Evolutionary conservation across 2,888 invertebrate species (phyloP).

Genomic region (Amblyjoppa fuscipennis): DNA sequence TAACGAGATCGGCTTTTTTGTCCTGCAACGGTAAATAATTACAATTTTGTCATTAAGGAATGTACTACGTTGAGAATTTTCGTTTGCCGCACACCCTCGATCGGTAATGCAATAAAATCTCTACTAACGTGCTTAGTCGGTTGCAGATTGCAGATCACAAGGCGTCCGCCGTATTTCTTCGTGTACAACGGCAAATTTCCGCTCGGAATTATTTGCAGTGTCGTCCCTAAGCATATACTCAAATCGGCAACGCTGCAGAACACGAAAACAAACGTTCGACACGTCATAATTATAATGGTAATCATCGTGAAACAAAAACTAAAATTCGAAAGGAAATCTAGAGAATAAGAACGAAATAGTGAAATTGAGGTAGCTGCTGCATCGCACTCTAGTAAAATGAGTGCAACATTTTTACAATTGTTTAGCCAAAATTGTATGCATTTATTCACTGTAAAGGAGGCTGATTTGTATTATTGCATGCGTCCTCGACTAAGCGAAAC

Average conservation of each 20-base stretch:
- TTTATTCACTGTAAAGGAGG: too few species aligned
- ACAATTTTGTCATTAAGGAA: background rate
- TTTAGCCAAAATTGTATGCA: too few species aligned
- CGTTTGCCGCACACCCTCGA: background rate
- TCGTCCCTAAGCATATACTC: constrained; percentile 98
- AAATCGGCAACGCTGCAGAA: constrained; percentile 94
- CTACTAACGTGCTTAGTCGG: constrained; percentile 97
- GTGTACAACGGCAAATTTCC: constrained; percentile 96
- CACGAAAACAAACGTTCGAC: background rate
- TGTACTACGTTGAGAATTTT: background rate
- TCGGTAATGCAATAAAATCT: constrained; percentile 3
- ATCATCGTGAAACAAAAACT: too few species aligned
- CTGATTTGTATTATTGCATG: too few species aligned
- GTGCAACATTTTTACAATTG: too few species aligned
- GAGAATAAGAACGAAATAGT: too few species aligned
- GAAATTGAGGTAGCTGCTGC: too few species aligned
- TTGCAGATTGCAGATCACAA: constrained; percentile 98
- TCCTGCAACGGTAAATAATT: constrained; percentile 88
- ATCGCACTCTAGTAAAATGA: too few species aligned
- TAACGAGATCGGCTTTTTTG: constrained; percentile 95
- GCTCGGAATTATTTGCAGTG: constrained; percentile 98
- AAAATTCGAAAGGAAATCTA: too few species aligned
- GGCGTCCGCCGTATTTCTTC: constrained; percentile 93
- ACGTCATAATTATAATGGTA: too few species aligned
- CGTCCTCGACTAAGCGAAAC: too few species aligned